Base-by-base conservation (phyloP, 1,140 invertebrate genomes). In the Eufriesea mexicana region DNA sequence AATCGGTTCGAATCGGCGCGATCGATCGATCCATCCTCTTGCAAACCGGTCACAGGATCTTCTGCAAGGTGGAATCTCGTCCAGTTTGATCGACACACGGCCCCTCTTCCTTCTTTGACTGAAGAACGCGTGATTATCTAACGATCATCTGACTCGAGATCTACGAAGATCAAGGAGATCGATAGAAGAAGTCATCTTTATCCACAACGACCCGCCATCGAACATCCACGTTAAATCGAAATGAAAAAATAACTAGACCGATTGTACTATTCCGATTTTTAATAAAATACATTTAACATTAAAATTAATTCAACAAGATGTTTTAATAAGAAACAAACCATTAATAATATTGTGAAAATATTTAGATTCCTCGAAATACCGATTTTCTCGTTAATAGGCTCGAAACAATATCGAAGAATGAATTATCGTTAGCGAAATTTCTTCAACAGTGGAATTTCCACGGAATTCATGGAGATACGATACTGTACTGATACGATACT, bases 61-160 rank as follows among this genome's bases (percentile, higher is more conserved):
- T 18, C 18, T 12, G 67, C 16, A 67, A 28, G 45, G 14, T 68
- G 45, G 45, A 68, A 68, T 68, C 67, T 68, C 45, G 67, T 68
- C 20, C 23, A 10, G 66, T 16, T 8, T 20, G 45, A 47, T 51
- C 45, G 45, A n/a, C 23, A 45, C 66, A 23, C n/a, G 62, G 35
- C 62, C 9, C 16, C 35, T 9, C 28, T 42, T 42, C 20, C 64
- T 66, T n/a, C 23, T 67, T 67, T 10, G 23, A 47, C 10, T 1
- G 20, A 47, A 61, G 5, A 61, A 61, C 64, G 20, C 67, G 67
- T 14, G 66, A 68, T 51, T 25, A 70, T 49, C 45, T 25, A 49
- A 70, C 66, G 14, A 42, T 28, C 18, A 42, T 54, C 51, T 18
- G 62, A 28, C 9, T 12, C 9, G 2, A 10, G 9, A 64, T 35